Evolutionary conservation across 92 coral and sea anemone genomes (phyloP).

Genomic region (Parazoanthus darwini): DNA sequence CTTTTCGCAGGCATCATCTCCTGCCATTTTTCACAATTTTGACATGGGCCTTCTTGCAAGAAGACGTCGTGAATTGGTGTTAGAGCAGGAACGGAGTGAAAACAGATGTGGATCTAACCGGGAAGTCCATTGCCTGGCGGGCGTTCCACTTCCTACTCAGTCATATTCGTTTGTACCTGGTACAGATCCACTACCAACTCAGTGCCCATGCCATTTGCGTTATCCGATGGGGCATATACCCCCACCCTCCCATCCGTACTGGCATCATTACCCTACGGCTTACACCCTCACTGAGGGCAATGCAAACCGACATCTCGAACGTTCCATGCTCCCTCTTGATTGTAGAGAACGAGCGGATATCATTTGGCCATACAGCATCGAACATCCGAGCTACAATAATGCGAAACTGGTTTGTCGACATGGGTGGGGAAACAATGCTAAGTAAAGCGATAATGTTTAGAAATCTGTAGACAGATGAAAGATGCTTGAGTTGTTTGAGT

Average conservation of each 20-base stretch:
- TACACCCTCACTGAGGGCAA: neutral
- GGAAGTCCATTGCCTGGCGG: neutral
- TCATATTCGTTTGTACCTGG: neutral
- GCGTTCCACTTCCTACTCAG: neutral
- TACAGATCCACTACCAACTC: neutral
- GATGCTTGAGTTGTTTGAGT: neutral
- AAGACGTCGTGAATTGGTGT: conserved; percentile 2
- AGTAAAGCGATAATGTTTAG: neutral
- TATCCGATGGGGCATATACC: neutral
- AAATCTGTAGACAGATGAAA: neutral
- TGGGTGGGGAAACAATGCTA: neutral
- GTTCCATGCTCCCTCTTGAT: neutral
- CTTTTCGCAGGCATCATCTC: neutral
- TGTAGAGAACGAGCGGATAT: neutral
- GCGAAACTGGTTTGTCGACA: neutral
- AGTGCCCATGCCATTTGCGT: conserved; percentile 21
- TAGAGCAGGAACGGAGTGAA: neutral
- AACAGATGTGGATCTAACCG: neutral
- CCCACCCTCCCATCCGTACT: neutral
- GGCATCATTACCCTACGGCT: conserved; percentile 11
- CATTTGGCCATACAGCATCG: neutral
- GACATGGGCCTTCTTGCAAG: neutral
- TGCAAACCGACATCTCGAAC: neutral
- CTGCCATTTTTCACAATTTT: neutral
- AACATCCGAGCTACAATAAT: neutral